Conservation (phyloP, 2,113 vertebrate species). For the Poeciliopsis occidentalis region DNA sequence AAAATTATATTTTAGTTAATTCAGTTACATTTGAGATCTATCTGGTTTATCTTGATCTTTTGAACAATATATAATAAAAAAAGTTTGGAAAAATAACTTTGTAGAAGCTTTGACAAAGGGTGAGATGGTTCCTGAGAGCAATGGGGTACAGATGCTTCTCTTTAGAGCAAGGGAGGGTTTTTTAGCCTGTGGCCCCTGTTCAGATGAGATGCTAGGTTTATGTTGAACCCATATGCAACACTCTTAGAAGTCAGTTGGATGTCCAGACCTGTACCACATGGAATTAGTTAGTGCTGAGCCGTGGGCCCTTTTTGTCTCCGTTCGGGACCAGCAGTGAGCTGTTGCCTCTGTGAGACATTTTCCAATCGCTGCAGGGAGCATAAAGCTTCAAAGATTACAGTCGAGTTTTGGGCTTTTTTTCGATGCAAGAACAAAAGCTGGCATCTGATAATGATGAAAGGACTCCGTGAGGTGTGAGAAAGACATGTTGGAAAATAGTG, state of each 20-base stretch:
- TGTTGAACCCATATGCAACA: conserved; percentile 58
- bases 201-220: conserved; percentile 69
- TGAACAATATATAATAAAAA: background rate
- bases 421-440: conserved; percentile 57
- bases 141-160: conserved; percentile 64
- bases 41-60: conserved; percentile 1
- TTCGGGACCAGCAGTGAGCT: conserved; percentile 43
- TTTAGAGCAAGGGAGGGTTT: conserved; percentile 39
- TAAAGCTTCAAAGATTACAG: conserved; percentile 71
- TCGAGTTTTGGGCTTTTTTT: conserved; percentile 61
- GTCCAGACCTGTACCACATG: conserved; percentile 71
- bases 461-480: conserved; percentile 23
- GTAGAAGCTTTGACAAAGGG: conserved; percentile 27
- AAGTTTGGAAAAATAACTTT: conserved; percentile 21
- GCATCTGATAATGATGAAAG: conserved; percentile 58
- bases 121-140: conserved; percentile 43
- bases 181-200: conserved; percentile 29
- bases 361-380: conserved; percentile 53
- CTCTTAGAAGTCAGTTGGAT: conserved; percentile 75
- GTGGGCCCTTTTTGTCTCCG: conserved; percentile 53
- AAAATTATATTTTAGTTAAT: conserved; percentile 16
- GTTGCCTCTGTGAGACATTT: conserved; percentile 52
- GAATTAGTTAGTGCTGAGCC: conserved; percentile 69
- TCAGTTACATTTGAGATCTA: conserved; percentile 32
- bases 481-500: conserved; percentile 7